Evolutionary conservation across 2,888 invertebrate genomes (phyloP).

Genomic region (Siphlonurus alternatus): DNA sequence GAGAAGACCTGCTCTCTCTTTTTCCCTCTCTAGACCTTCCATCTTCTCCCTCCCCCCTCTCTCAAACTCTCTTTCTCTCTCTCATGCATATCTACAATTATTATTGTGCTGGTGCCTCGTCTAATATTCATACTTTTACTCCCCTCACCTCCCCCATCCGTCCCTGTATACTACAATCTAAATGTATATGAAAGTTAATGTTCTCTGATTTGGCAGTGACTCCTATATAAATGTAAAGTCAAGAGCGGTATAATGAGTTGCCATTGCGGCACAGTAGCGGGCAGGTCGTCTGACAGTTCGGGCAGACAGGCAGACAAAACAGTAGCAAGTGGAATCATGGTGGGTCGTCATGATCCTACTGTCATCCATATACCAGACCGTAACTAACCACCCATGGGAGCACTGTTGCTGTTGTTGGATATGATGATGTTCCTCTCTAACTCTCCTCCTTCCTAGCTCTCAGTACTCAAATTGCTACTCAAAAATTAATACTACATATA

Average conservation of each 20-base stretch:
- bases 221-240: neutral
- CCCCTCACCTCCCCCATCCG: no score
- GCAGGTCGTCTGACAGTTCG: no score
- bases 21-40: neutral
- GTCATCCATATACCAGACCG: no score
- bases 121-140: no score
- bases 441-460: neutral
- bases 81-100: neutral
- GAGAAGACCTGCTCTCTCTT: no score
- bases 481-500: slow-evolving; percentile 1
- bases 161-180: neutral
- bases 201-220: neutral
- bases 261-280: neutral
- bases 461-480: neutral
- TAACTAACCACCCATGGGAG: neutral
- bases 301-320: no score
- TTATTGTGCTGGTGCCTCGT: no score
- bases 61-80: neutral
- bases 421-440: neutral
- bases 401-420: neutral
- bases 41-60: neutral
- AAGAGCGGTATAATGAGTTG: neutral
- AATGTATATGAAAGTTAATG: neutral
- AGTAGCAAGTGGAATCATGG: no score
- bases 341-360: no score